Evolutionary conservation across 2,888 invertebrate genomes (phyloP), one percentile per base, ranked within the genome.

Genomic region (Eretmocerus hayati): DNA sequence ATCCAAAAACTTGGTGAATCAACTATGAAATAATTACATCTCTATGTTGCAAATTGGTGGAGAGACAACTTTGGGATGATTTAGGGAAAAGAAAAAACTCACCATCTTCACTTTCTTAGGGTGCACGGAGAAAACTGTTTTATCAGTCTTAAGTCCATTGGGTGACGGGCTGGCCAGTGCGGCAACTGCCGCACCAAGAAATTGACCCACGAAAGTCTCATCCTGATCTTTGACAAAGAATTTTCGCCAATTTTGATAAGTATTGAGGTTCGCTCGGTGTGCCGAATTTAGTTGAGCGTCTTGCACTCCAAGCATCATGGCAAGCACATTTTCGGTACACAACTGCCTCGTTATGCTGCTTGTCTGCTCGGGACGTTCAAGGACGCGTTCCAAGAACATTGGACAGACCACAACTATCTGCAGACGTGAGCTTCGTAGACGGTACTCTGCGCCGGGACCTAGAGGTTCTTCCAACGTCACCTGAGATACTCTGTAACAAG

Each of bases 361-460:
- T 1, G 72, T 69, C 18, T 80, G 77, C 50, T 73, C 75, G 13
- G 81, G 77, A 55, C 71, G 70, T 46, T 77, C 77, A 0, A 75
- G 62, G 55, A 83, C 73, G 50, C 79, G 78, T 1, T 83, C 78
- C 55, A 87, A 72, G 37, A 90, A 77, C 43, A 80, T 79, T 1
- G 90, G 90, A 62, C 90, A 90, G 37, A 90, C 69, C 16, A 90
- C 84, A 37, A 90, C 79, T 50, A 90, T 83, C 68, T 90, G 89
- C 33, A 90, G 73, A 52, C 87, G 84, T 1, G 87, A 84, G 52
- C 77, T 78, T 8, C 77, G 70, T 8, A 83, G 71, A 58, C 77
- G 79, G 6, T 81, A 79, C 58, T 69, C 73, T 58, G 64, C 79
- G 67, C 69, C 74, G 53, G 66, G 73, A 59, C 64, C 71, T 59